phyloP scores from a whole-genome alignment of 2,113 vertebrate genomes.

The Anseranas semipalmata region DNA sequence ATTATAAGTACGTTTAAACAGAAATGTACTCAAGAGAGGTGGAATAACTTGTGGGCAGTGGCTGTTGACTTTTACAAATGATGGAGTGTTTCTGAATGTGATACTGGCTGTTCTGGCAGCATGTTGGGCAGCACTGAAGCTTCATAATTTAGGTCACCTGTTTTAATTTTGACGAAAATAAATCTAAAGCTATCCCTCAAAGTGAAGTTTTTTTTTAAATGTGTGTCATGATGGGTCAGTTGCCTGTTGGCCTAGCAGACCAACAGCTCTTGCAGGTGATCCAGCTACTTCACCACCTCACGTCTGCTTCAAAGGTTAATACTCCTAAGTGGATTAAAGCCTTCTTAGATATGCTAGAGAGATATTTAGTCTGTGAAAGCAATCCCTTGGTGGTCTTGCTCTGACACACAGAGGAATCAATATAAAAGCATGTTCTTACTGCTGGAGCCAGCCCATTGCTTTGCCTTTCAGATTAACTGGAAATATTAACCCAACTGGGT shows the following conservation, averaged over 20 bases:
- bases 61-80: background rate
- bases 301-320: background rate
- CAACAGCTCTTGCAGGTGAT: background rate
- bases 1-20: background rate
- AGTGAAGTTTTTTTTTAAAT: background rate
- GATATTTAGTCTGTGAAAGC: background rate
- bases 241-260: background rate
- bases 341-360: background rate
- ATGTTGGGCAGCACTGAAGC: background rate
- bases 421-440: background rate
- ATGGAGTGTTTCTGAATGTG: background rate
- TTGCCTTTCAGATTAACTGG: background rate
- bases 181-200: background rate
- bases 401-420: background rate
- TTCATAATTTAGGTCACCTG: background rate
- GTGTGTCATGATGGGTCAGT: background rate
- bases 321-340: background rate
- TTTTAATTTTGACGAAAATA: background rate
- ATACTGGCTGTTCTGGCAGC: background rate
- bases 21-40: background rate
- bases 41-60: background rate
- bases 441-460: background rate
- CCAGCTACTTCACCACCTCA: background rate
- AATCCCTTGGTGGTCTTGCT: background rate
- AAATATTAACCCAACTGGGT: background rate